Percentiles rank a stretch among this genome's conserved stretches.
These are phyloP conservation scores for Andrena bucephala DNA, from an alignment of 2,888 invertebrate species.

Conservation along the genomic window DNA sequence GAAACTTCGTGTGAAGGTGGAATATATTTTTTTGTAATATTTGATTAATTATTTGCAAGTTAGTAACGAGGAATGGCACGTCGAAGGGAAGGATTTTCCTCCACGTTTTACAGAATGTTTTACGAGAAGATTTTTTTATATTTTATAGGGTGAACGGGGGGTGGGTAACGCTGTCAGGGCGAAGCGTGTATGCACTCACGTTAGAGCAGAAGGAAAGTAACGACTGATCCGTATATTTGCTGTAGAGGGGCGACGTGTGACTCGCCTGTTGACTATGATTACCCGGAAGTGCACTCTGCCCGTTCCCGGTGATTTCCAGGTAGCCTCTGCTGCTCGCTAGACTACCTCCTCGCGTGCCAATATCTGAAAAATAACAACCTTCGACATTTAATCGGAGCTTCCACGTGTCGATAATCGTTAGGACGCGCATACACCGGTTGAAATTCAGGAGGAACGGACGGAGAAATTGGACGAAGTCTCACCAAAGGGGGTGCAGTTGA, in stretches of 20 bases:
- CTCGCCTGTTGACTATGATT: constrained; percentile 68
- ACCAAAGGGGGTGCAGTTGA: not conserved
- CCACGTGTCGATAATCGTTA: not conserved
- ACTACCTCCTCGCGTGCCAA: constrained; percentile 80
- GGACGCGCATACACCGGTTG: not conserved
- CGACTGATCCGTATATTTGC: constrained; percentile 80
- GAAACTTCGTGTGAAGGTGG: no score
- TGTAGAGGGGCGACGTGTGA: constrained; percentile 75
- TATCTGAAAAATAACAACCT: constrained; percentile 69
- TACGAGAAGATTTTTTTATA: not conserved
- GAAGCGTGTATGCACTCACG: constrained; percentile 69
- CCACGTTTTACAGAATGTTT: not conserved
- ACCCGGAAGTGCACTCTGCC: constrained; percentile 52
- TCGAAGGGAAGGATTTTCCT: no score
- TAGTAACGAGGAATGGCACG: no score
- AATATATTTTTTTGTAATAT: no score
- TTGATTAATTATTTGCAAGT: no score
- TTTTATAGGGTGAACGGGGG: not conserved
- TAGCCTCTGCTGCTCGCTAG: constrained; percentile 80
- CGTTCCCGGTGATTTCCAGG: constrained; percentile 76
- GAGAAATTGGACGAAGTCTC: not conserved
- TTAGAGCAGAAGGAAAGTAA: constrained; percentile 81
- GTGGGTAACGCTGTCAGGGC: no score
- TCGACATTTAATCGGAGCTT: not conserved
- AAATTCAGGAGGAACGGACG: not conserved